Conservation (phyloP, 2,797 vertebrate genomes). For the Megalops cyprinoides region DNA sequence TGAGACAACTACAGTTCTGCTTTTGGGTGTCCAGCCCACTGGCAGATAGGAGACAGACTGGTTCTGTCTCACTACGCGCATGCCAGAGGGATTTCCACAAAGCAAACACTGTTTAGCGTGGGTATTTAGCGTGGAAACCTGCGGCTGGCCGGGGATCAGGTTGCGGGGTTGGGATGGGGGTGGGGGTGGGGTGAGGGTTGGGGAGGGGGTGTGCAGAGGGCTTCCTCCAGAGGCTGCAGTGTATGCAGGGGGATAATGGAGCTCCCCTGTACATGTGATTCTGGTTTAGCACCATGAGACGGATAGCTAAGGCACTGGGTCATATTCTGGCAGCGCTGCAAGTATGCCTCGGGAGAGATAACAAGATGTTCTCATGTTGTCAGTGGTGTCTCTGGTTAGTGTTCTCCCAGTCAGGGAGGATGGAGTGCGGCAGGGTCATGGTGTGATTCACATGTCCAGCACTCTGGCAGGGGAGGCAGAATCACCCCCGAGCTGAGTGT, state of each 20-base stretch:
- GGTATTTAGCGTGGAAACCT: conserved; percentile 70
- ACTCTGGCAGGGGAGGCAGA: conserved; percentile 25
- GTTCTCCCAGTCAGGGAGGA: conserved; percentile 26
- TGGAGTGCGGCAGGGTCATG: not conserved
- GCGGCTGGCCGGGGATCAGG: conserved; percentile 63
- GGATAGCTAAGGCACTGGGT: conserved; percentile 66
- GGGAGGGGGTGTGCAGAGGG: conserved; percentile 46
- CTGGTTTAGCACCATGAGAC: conserved; percentile 51
- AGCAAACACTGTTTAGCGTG: conserved; percentile 78
- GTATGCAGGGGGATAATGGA: conserved; percentile 17
- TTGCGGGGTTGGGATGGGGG: conserved; percentile 52
- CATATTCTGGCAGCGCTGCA: conserved; percentile 66
- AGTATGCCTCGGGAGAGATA: conserved; percentile 45
- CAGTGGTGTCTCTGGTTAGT: conserved; percentile 63
- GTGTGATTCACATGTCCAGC: conserved; percentile 18
- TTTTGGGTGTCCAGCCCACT: not conserved
- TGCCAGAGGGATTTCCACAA: conserved; percentile 75
- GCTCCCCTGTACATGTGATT: conserved; percentile 58
- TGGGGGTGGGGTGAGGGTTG: conserved; percentile 15
- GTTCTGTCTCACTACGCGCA: conserved; percentile 63
- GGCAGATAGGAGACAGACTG: conserved; percentile 47
- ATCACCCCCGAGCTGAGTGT: conserved; percentile 25
- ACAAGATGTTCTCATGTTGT: conserved; percentile 47
- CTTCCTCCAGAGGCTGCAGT: conserved; percentile 32
- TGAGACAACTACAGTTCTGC: conserved; percentile 7